A percentile compares a stretch with the other conserved stretches of the same genome.
phyloP scores from a whole-genome alignment of 37 sponge, comb jelly and placozoan species.

The Ephydatia muelleri region DNA sequence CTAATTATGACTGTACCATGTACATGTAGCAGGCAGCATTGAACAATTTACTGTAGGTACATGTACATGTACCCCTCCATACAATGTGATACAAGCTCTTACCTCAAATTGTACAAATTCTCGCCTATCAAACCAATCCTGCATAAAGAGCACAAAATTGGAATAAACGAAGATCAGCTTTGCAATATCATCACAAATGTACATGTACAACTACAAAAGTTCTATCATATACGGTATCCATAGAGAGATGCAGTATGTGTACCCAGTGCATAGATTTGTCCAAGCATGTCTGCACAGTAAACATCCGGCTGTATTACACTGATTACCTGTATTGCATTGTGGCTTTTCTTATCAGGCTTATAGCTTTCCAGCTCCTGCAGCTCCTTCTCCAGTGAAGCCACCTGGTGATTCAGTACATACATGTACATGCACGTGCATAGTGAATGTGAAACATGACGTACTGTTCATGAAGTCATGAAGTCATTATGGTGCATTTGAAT shows the following conservation, averaged over 20 bases:
- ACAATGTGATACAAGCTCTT: not conserved
- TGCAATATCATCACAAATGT: not conserved
- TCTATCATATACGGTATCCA: not conserved
- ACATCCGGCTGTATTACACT: not conserved
- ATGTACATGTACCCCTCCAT: not conserved
- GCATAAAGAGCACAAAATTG: not conserved
- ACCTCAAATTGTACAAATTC: slow-evolving; percentile 82
- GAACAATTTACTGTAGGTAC: too few relatives aligned
- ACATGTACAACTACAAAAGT: not conserved
- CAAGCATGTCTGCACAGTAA: not conserved
- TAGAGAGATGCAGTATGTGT: not conserved
- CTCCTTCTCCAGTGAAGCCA: slow-evolving; percentile 61
- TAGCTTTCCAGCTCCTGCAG: slow-evolving; percentile 59
- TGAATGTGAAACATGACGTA: not conserved
- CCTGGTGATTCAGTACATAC: not conserved
- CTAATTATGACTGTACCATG: too few relatives aligned
- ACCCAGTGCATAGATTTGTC: not conserved
- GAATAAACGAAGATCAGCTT: not conserved
- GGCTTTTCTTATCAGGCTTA: slow-evolving; percentile 41
- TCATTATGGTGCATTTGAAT: not conserved
- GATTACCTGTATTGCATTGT: slow-evolving; percentile 11
- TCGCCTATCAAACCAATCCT: slow-evolving; percentile 84
- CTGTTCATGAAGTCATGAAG: not conserved
- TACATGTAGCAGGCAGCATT: too few relatives aligned
- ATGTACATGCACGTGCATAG: not conserved